Percentiles rank a stretch among this genome's conserved stretches.
These are phyloP conservation scores for Bufo gargarizans DNA, from an alignment of 2,113 vertebrate species.

Conservation along the genomic window DNA sequence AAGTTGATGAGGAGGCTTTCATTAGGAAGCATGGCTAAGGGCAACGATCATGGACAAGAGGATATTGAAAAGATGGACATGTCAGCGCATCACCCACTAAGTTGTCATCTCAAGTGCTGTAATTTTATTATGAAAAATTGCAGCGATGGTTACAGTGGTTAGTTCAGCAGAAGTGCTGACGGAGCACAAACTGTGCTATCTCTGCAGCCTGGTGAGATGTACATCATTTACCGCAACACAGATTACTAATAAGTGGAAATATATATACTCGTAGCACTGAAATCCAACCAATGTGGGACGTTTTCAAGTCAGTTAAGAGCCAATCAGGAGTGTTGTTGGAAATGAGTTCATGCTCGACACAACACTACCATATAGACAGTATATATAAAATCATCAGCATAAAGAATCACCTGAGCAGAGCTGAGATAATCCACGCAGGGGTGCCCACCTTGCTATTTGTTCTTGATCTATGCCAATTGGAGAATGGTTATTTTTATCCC, in stretches of 20 bases:
- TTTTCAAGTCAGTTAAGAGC: no score
- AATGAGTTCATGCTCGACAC: no score
- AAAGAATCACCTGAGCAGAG: no score
- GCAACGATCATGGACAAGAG: conserved; percentile 64
- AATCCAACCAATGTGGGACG: no score
- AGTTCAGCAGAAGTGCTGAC: conserved; percentile 56
- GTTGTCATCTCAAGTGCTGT: conserved; percentile 61
- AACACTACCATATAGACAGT: no score
- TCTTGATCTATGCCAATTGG: no score
- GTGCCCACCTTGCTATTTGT: no score
- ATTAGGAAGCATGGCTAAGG: conserved; percentile 67
- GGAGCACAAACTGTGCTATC: conserved; percentile 25
- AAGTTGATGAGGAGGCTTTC: conserved; percentile 68
- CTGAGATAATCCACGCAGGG: no score
- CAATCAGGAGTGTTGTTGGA: no score
- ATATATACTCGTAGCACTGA: not conserved
- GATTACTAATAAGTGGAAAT: not conserved
- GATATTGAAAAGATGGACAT: conserved; percentile 62
- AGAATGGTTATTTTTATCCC: no score
- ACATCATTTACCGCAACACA: not conserved
- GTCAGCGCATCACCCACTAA: conserved; percentile 56
- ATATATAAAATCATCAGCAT: no score
- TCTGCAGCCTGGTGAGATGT: conserved; percentile 43
- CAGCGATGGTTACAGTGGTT: conserved; percentile 51
- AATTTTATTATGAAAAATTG: conserved; percentile 58